Conservation (phyloP, 1,140 invertebrate species). For the Penaeus vannamei region DNA sequence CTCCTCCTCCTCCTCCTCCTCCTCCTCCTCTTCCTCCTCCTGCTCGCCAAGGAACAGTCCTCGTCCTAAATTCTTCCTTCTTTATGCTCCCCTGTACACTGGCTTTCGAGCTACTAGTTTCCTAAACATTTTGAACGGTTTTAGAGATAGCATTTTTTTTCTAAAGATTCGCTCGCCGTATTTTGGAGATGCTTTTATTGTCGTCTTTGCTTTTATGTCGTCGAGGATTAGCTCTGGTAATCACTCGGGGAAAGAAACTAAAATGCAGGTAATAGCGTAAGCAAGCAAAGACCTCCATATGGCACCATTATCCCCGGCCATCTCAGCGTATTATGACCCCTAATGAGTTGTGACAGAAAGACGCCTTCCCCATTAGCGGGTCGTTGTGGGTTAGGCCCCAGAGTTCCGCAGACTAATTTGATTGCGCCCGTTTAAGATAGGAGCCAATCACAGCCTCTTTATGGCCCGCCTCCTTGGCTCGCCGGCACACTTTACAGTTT, state of each 20-base stretch:
- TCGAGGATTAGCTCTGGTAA: no score
- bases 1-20: no score
- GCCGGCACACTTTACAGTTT: slow-evolving; percentile 10
- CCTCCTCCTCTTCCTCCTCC: no score
- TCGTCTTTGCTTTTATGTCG: no score
- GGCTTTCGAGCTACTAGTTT: no score
- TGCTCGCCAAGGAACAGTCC: no score
- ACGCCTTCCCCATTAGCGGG: slow-evolving; percentile 63
- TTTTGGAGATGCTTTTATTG: slow-evolving; percentile 6
- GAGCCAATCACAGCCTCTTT: slow-evolving; percentile 58
- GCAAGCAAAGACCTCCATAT: slow-evolving; percentile 45
- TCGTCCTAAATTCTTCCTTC: no score
- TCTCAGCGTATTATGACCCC: slow-evolving; percentile 61
- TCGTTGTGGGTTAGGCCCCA: slow-evolving; percentile 59
- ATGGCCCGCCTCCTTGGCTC: slow-evolving; percentile 23
- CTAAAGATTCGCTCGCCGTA: neutral
- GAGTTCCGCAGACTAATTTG: slow-evolving; percentile 60
- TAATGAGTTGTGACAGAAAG: slow-evolving; percentile 65
- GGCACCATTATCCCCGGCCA: slow-evolving; percentile 59
- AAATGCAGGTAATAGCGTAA: slow-evolving; percentile 55
- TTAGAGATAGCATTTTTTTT: no score
- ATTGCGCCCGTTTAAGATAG: slow-evolving; percentile 61
- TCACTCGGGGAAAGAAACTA: slow-evolving; percentile 30
- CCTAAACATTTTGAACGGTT: no score
- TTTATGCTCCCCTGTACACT: no score